Percentiles rank a stretch among this genome's conserved stretches.
These are phyloP conservation scores for Seriola dumerili DNA, from an alignment of 2,113 vertebrate species.

Conservation along the genomic window DNA sequence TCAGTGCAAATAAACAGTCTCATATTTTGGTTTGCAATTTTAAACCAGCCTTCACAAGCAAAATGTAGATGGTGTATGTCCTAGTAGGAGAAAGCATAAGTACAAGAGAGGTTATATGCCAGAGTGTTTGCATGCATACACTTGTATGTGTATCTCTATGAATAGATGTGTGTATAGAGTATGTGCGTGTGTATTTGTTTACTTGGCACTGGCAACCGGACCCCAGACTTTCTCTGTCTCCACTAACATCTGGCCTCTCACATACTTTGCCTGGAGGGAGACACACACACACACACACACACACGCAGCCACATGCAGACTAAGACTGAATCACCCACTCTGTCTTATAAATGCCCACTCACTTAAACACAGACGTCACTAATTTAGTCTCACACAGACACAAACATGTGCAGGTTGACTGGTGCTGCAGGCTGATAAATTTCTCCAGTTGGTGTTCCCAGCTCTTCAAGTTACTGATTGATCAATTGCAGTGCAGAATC, in stretches of 20 bases:
- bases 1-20: neutral
- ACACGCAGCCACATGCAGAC: conserved; percentile 18
- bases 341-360: conserved; percentile 16
- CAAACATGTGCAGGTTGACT: conserved; percentile 1
- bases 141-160: neutral
- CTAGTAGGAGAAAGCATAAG: neutral
- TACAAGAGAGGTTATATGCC: neutral
- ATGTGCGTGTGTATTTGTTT: conserved; percentile 1
- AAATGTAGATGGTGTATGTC: neutral
- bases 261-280: conserved; percentile 39
- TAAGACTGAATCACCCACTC: conserved; percentile 34
- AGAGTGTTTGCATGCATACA: neutral
- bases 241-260: conserved; percentile 53
- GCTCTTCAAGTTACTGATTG: conserved; percentile 44
- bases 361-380: conserved; percentile 15
- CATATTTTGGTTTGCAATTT: neutral
- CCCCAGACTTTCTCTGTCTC: conserved; percentile 36
- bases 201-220: conserved; percentile 20
- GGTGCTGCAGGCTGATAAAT: conserved; percentile 39
- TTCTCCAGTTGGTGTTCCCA: conserved; percentile 13
- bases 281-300: conserved; percentile 1
- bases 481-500: conserved; percentile 50
- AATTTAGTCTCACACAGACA: conserved; percentile 30
- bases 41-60: neutral
- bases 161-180: neutral